Evolutionary conservation across 2,888 invertebrate genomes (phyloP).

Genomic region (Abrostola tripartita): DNA sequence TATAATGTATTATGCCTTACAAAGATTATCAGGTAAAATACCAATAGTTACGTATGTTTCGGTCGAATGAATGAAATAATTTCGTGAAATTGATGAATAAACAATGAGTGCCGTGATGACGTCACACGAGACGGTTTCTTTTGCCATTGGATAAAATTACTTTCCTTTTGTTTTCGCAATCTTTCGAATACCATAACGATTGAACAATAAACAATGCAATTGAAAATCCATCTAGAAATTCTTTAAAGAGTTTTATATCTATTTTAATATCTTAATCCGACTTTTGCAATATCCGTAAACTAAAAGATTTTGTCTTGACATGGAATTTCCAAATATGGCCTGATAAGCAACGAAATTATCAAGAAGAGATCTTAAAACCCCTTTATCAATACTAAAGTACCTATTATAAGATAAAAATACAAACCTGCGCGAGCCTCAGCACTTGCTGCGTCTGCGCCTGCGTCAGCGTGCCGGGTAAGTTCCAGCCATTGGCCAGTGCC

Average conservation of each 20-base stretch:
- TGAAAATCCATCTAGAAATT: not conserved
- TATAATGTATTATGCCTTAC: not conserved
- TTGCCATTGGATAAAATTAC: constrained; percentile 30
- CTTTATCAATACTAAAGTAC: not conserved
- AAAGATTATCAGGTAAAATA: not conserved
- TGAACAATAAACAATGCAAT: constrained; percentile 12
- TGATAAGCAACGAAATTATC: not conserved
- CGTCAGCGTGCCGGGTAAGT: constrained; percentile 76
- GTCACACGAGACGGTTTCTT: constrained; percentile 20
- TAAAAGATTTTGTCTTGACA: too few relatives aligned
- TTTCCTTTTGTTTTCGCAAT: constrained; percentile 37
- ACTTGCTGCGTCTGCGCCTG: constrained; percentile 86
- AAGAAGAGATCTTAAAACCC: not conserved
- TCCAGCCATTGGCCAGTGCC: constrained; percentile 82
- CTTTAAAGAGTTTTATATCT: not conserved
- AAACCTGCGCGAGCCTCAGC: constrained; percentile 83
- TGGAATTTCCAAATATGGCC: too few relatives aligned
- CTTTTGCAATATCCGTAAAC: too few relatives aligned
- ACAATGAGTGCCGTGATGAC: constrained; percentile 41
- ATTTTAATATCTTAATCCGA: not conserved
- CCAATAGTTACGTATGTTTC: constrained; percentile 6
- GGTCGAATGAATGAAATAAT: constrained; percentile 39
- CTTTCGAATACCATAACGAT: constrained; percentile 19
- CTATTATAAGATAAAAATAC: constrained; percentile 1
- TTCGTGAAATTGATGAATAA: constrained; percentile 45